phyloP scores from a whole-genome alignment of 2,797 vertebrate genomes.

The Margarornis squamiger region DNA sequence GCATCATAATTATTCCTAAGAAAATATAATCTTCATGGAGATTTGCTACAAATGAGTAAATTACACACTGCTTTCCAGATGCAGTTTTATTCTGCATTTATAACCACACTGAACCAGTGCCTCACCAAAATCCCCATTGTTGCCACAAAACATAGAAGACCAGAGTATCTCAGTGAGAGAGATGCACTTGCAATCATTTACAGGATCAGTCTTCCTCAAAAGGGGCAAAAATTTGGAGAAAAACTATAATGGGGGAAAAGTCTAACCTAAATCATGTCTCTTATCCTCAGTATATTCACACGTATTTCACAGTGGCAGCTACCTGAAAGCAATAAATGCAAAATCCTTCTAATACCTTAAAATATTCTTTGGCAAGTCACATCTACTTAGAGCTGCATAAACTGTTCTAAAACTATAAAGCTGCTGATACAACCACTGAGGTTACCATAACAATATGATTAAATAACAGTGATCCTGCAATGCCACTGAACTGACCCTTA shows the following conservation, averaged over 20 bases:
- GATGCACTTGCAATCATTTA: not conserved
- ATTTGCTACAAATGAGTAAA: not conserved
- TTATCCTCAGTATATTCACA: not conserved
- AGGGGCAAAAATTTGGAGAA: not conserved
- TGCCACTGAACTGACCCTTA: not conserved
- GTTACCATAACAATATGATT: constrained; percentile 20
- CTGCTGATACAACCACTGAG: not conserved
- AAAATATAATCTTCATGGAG: not conserved
- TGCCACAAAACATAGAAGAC: not conserved
- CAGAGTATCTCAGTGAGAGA: not conserved
- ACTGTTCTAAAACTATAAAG: not conserved
- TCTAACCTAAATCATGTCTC: not conserved
- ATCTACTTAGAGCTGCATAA: constrained; percentile 5
- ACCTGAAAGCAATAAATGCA: not conserved
- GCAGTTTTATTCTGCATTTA: not conserved
- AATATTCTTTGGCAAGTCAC: constrained; percentile 18
- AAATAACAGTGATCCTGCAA: not conserved
- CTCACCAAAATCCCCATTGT: not conserved
- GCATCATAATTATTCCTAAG: not conserved
- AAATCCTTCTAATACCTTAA: constrained; percentile 34
- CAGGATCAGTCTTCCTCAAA: not conserved
- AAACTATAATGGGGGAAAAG: not conserved
- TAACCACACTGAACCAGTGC: not conserved
- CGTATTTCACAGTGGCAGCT: not conserved
- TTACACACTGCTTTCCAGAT: not conserved